Evolutionary conservation across 2,888 invertebrate genomes (phyloP).

Genomic region (Phyto melanocephala): DNA sequence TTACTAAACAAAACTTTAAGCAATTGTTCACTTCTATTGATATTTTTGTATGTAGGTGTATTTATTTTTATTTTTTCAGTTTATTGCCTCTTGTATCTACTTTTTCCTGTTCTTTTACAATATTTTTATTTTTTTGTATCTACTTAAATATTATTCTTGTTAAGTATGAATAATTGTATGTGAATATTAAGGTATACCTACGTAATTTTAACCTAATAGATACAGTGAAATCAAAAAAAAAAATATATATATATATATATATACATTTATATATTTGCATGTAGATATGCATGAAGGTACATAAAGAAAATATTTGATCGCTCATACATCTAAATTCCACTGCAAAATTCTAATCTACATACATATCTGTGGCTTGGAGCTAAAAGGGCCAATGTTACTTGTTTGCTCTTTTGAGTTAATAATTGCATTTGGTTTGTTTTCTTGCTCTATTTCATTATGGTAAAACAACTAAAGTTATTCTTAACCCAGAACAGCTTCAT

Average conservation of each 20-base stretch:
- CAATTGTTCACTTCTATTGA: constrained; percentile 19
- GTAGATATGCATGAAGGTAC: background rate
- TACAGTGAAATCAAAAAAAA: constrained; percentile 8
- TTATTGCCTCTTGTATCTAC: constrained; percentile 37
- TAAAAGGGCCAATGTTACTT: too few species aligned
- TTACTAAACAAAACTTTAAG: background rate
- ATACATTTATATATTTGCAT: too few species aligned
- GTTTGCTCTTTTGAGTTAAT: too few species aligned
- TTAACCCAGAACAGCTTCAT: too few species aligned
- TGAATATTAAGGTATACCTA: background rate
- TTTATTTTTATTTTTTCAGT: constrained; percentile 11
- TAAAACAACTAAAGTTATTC: too few species aligned
- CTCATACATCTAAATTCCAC: background rate
- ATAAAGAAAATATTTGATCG: background rate
- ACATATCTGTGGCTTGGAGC: too few species aligned
- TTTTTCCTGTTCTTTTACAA: constrained; percentile 40
- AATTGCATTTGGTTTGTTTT: too few species aligned
- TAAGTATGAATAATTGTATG: constrained; percentile 5
- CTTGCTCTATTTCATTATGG: too few species aligned
- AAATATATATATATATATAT: background rate
- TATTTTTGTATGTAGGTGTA: constrained; percentile 49
- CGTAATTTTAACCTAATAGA: too few species aligned
- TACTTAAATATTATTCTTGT: constrained; percentile 24
- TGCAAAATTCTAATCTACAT: background rate
- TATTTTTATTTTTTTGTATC: constrained; percentile 30